Percentiles rank a stretch among this genome's conserved stretches.
Conservation (phyloP, 1,140 invertebrate species). For the Brachystomella parvula region DNA sequence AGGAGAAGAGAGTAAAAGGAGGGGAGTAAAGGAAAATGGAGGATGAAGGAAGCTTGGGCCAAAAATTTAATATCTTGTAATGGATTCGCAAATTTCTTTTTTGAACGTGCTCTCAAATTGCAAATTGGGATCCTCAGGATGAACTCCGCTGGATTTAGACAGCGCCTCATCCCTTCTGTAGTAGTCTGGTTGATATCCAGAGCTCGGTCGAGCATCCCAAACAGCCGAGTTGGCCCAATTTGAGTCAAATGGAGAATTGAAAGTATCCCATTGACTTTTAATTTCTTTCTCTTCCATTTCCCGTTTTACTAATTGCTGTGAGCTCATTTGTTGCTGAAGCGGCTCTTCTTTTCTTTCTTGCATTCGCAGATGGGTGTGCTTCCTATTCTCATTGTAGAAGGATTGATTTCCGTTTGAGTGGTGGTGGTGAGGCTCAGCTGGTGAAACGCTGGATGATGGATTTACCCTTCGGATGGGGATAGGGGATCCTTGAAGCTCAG, state of each 20-base stretch:
- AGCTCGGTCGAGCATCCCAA: neutral
- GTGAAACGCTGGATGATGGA: neutral
- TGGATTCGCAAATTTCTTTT: slow-evolving; percentile 9
- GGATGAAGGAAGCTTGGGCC: too few species aligned
- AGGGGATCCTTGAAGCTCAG: neutral
- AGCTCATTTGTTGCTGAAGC: neutral
- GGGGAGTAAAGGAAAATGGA: too few species aligned
- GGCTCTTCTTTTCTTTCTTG: neutral
- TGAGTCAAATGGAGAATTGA: neutral
- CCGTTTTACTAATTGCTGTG: neutral
- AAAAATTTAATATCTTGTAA: slow-evolving; percentile 6
- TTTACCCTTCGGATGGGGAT: neutral
- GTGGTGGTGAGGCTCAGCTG: neutral
- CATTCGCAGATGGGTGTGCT: neutral
- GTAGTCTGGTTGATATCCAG: neutral
- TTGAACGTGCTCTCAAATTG: slow-evolving; percentile 12
- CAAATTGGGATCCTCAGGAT: neutral
- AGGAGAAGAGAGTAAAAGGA: too few species aligned
- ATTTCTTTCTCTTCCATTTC: neutral
- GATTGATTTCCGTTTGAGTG: neutral
- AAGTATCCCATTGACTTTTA: slow-evolving; percentile 1
- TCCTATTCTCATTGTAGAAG: neutral
- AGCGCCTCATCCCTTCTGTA: neutral
- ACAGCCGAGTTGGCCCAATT: neutral
- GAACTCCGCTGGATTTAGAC: neutral